Conservation (phyloP, 2,888 invertebrate species). For the Choristoneura rosaceana region DNA sequence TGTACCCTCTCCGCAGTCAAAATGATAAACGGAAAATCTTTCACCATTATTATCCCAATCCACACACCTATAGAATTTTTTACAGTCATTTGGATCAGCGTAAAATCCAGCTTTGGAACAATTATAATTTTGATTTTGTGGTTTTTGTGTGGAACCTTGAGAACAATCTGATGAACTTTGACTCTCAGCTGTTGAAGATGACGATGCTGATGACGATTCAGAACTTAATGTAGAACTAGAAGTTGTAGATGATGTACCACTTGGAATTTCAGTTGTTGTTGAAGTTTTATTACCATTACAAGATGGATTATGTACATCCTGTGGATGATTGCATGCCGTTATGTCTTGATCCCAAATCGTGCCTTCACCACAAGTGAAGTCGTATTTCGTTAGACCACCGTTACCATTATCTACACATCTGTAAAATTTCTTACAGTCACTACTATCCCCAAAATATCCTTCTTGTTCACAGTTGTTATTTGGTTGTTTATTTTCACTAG, state of each 20-base stretch:
- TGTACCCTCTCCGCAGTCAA: constrained; percentile 89
- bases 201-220: constrained; percentile 36
- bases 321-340: constrained; percentile 75
- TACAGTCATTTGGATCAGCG: constrained; percentile 86
- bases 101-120: constrained; percentile 87
- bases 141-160: constrained; percentile 60
- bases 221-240: constrained; percentile 32
- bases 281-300: constrained; percentile 56
- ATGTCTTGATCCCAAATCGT: constrained; percentile 89
- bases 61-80: constrained; percentile 88
- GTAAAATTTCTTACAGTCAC: constrained; percentile 88
- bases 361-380: constrained; percentile 84
- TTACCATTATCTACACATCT: constrained; percentile 83
- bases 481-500: constrained; percentile 27
- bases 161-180: constrained; percentile 58
- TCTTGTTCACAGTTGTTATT: constrained; percentile 66
- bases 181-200: constrained; percentile 49
- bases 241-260: constrained; percentile 44
- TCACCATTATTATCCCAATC: constrained; percentile 85
- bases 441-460: constrained; percentile 87
- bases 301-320: constrained; percentile 70
- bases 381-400: constrained; percentile 71
- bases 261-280: constrained; percentile 46
- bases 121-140: constrained; percentile 60
- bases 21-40: constrained; percentile 87